Percentiles rank a stretch among this genome's conserved stretches.
Evolutionary conservation across 2,113 vertebrate species (phyloP).

Genomic region (Saiga tatarica): DNA sequence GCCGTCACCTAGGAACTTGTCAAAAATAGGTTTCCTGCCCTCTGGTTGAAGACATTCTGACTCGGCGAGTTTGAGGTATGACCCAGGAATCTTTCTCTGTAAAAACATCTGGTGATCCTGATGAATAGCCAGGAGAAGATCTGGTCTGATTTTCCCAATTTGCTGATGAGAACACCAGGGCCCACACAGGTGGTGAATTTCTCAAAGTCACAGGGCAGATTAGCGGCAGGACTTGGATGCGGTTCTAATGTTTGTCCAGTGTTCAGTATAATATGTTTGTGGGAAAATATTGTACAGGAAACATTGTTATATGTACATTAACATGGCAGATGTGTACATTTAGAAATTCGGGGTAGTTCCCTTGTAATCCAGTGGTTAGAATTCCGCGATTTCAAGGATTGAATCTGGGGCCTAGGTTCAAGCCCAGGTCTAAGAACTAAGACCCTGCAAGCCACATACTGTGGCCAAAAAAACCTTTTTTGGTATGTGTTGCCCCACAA

Average conservation of each 20-base stretch:
- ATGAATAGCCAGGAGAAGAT: background rate
- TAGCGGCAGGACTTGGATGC: background rate
- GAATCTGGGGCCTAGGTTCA: background rate
- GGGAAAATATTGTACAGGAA: background rate
- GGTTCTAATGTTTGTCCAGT: background rate
- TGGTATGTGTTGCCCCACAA: background rate
- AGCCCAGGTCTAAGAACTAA: background rate
- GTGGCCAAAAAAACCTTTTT: background rate
- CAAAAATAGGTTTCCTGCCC: background rate
- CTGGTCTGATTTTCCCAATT: conserved; percentile 14
- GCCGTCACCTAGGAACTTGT: background rate
- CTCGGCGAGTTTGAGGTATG: background rate
- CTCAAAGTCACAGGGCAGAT: background rate
- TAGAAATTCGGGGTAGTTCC: background rate
- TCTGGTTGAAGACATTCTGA: background rate
- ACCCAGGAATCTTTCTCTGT: background rate
- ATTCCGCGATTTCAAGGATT: background rate
- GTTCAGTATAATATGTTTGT: background rate
- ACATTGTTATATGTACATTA: background rate
- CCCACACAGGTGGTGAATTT: background rate
- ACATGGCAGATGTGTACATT: background rate
- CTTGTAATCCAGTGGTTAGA: background rate
- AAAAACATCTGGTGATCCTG: conserved; percentile 18
- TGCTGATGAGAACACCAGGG: background rate
- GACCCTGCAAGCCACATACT: background rate